Conservation (phyloP, 2,113 vertebrate genomes). For the Antennarius striatus region DNA sequence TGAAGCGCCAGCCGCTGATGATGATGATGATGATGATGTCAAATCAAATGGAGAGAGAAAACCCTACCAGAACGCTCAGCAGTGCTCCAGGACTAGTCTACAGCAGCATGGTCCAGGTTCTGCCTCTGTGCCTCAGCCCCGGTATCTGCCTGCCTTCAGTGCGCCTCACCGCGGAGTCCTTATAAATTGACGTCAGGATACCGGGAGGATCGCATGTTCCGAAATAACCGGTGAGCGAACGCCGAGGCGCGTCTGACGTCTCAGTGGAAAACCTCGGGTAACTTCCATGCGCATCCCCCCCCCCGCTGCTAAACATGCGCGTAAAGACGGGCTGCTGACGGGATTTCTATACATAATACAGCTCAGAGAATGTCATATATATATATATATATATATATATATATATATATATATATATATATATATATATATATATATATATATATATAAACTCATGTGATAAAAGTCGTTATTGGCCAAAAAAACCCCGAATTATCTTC, state of each 20-base stretch:
- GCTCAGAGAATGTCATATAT: no score
- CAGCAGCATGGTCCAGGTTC: constrained; percentile 45
- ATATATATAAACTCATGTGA: no score
- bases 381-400: no score
- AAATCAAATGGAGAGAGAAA: neutral
- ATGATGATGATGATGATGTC: no score
- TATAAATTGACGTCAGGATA: constrained; percentile 72
- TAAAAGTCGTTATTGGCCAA: no score
- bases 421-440: no score
- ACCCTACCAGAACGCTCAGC: constrained; percentile 55
- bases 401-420: no score
- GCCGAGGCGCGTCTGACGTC: constrained; percentile 52
- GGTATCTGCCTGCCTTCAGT: neutral
- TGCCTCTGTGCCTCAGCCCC: constrained; percentile 11
- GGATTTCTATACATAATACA: no score
- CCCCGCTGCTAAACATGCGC: no score
- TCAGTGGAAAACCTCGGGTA: constrained; percentile 51
- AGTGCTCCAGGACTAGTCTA: constrained; percentile 16
- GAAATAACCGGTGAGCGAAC: constrained; percentile 74
- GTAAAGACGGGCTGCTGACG: no score
- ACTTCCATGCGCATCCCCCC: constrained; percentile 1
- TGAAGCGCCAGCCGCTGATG: no score
- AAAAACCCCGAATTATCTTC: no score
- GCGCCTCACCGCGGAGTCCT: constrained; percentile 52
- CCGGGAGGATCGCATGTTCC: constrained; percentile 54